phyloP scores from a whole-genome alignment of 2,888 invertebrate genomes.

The Drosophila tanythrix region DNA sequence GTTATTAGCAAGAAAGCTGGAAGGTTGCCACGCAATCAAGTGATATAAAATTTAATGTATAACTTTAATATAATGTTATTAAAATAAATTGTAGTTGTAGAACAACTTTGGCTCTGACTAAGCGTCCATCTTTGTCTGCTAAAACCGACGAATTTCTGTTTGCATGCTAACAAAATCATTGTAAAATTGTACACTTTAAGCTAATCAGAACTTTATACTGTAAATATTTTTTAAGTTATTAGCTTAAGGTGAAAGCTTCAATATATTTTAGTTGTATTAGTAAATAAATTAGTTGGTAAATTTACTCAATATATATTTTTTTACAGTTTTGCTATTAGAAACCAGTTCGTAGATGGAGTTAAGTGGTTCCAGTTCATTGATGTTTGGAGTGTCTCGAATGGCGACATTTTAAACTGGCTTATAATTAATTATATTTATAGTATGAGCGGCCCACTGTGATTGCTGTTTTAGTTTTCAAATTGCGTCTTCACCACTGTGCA shows the following conservation, averaged over 20 bases:
- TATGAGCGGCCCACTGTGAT: background rate
- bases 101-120: background rate
- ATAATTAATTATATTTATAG: background rate
- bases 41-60: slow-evolving; percentile 22
- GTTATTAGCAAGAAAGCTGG: background rate
- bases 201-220: slow-evolving; percentile 23
- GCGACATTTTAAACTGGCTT: slow-evolving; percentile 30
- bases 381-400: background rate
- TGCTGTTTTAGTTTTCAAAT: background rate
- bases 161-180: background rate
- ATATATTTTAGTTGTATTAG: background rate
- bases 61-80: background rate
- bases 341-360: too few species aligned
- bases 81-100: background rate
- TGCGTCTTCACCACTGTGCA: background rate
- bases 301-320: background rate
- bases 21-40: slow-evolving; percentile 12
- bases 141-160: background rate
- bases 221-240: background rate
- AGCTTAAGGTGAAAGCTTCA: background rate
- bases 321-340: background rate
- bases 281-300: background rate
- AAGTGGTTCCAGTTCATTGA: too few species aligned
- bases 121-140: background rate
- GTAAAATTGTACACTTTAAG: slow-evolving; percentile 36